These are phyloP conservation scores for Pseudoatta argentina DNA, from an alignment of 1,140 invertebrate genomes.

Conservation along the genomic window DNA sequence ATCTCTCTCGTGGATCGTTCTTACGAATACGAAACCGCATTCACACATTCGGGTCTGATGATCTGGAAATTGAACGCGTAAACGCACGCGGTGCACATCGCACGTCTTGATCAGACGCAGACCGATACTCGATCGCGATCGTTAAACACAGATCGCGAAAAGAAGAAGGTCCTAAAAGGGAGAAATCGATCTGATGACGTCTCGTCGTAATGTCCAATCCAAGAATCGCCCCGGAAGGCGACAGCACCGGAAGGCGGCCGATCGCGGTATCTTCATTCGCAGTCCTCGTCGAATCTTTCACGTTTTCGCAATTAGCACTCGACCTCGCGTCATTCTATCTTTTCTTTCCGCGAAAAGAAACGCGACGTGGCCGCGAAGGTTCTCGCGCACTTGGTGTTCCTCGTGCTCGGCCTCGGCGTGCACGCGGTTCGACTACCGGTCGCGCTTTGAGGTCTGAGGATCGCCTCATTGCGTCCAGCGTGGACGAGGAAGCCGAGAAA, in stretches of 20 bases:
- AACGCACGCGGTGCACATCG: slow-evolving; percentile 21
- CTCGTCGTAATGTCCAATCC: background rate
- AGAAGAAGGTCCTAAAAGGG: background rate
- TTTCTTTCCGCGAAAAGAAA: background rate
- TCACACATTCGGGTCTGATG: slow-evolving; percentile 26
- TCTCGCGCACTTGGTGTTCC: slow-evolving; percentile 48
- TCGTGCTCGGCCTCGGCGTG: slow-evolving; percentile 66
- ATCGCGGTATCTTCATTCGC: background rate
- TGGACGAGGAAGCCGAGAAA: slow-evolving; percentile 70
- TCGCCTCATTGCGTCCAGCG: slow-evolving; percentile 75
- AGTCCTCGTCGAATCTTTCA: background rate
- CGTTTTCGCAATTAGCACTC: background rate
- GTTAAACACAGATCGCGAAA: slow-evolving; percentile 40
- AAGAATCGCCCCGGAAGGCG: background rate
- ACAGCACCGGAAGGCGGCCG: background rate
- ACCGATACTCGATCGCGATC: background rate
- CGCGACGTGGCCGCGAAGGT: slow-evolving; percentile 29
- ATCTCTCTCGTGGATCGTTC: slow-evolving; percentile 41
- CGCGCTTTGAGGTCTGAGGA: slow-evolving; percentile 76
- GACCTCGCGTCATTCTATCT: background rate
- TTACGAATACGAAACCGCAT: slow-evolving; percentile 13
- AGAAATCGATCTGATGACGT: background rate
- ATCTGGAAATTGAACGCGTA: background rate
- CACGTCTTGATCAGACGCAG: slow-evolving; percentile 1
- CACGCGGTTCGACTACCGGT: slow-evolving; percentile 77